Evolutionary conservation across 2,113 vertebrate species (phyloP).

Genomic region (Thinocorus orbignyianus): DNA sequence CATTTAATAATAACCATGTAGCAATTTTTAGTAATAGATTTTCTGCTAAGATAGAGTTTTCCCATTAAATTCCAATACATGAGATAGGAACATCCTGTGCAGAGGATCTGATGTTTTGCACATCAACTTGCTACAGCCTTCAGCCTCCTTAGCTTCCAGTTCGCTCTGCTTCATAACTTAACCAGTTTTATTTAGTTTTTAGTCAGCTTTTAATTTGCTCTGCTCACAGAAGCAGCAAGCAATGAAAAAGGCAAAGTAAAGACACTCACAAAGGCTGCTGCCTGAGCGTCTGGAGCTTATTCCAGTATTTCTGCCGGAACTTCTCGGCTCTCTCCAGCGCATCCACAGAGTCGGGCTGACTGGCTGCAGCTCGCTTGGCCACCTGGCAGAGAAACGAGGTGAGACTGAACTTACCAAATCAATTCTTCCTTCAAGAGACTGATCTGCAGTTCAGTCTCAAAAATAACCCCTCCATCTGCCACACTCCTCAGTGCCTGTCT

Average conservation of each 20-base stretch:
- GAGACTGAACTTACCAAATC: neutral
- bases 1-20: neutral
- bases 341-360: conserved; percentile 86
- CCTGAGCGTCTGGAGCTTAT: conserved; percentile 92
- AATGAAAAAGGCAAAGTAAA: neutral
- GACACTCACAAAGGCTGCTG: conserved; percentile 93
- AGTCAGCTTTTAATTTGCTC: neutral
- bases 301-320: conserved; percentile 93
- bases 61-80: neutral
- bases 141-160: neutral
- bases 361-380: conserved; percentile 92
- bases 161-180: neutral
- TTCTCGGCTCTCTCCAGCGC: conserved; percentile 87
- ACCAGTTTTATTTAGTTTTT: neutral
- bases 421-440: neutral
- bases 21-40: neutral
- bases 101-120: neutral
- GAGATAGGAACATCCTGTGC: neutral
- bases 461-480: neutral
- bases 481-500: neutral
- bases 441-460: neutral
- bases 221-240: neutral
- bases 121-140: neutral
- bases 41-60: neutral
- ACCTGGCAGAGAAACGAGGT: conserved; percentile 76